A percentile compares a stretch with the other conserved stretches of the same genome.
These are phyloP conservation scores for Brachystomella parvula DNA, from an alignment of 1,140 invertebrate species.

Conservation along the genomic window DNA sequence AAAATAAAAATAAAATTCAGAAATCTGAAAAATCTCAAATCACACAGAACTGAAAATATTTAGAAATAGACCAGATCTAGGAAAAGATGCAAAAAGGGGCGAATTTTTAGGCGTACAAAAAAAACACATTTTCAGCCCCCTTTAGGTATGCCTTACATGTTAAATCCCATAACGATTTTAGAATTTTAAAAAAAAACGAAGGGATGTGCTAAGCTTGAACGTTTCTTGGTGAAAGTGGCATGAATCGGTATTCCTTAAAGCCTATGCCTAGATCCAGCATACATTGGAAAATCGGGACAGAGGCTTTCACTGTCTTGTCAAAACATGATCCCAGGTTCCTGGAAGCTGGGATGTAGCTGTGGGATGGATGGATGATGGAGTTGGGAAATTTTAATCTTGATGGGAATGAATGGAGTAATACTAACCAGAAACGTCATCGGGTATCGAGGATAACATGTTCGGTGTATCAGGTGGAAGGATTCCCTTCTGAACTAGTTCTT, in stretches of 20 bases:
- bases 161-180: too few species aligned
- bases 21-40: neutral
- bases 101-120: too few species aligned
- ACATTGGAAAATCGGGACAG: too few species aligned
- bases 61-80: too few species aligned
- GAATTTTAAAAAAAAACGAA: too few species aligned
- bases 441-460: constrained; percentile 42
- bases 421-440: constrained; percentile 33
- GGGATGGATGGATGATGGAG: neutral
- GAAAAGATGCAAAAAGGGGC: too few species aligned
- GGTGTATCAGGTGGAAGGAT: constrained; percentile 84
- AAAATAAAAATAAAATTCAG: neutral
- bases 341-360: neutral
- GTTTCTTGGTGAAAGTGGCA: too few species aligned
- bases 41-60: neutral
- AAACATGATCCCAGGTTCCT: too few species aligned
- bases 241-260: neutral
- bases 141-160: too few species aligned
- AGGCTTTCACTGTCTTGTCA: too few species aligned
- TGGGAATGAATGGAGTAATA: neutral
- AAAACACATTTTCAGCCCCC: too few species aligned
- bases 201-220: too few species aligned
- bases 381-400: neutral
- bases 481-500: constrained; percentile 92
- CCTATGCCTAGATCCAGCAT: neutral